Evolutionary conservation across 2,113 vertebrate genomes (phyloP).

Genomic region (Psilopogon haemacephalus): DNA sequence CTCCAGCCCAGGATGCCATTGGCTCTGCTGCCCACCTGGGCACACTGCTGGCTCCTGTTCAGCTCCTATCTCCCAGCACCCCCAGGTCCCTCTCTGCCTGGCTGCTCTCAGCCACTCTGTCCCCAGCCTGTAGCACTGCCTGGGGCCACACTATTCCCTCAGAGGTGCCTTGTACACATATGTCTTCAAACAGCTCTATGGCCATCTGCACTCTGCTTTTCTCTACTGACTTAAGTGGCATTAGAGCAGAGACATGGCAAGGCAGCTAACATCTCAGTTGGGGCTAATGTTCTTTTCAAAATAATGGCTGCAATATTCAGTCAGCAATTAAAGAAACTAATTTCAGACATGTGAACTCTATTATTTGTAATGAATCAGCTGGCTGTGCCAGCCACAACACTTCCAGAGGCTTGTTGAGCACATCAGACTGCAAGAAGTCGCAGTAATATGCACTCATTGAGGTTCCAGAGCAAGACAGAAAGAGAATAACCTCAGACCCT

Average conservation of each 20-base stretch:
- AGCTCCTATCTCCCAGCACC: no score
- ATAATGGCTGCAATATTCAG: slow-evolving; percentile 51
- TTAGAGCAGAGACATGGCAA: background rate
- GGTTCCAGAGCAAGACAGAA: background rate
- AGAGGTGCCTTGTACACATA: no score
- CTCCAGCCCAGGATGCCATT: no score
- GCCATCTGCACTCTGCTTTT: background rate
- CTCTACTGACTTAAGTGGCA: background rate
- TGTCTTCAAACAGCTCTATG: background rate
- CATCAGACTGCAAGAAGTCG: background rate
- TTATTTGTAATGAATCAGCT: slow-evolving; percentile 43
- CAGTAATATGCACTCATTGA: background rate
- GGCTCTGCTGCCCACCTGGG: no score
- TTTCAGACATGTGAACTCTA: slow-evolving; percentile 41
- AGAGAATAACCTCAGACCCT: background rate
- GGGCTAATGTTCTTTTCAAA: slow-evolving; percentile 42
- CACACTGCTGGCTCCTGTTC: no score
- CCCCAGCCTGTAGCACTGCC: no score
- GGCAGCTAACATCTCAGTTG: slow-evolving; percentile 7
- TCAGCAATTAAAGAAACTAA: slow-evolving; percentile 50
- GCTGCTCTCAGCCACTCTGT: no score
- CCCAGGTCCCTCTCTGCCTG: no score
- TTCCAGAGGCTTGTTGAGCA: background rate
- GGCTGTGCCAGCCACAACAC: background rate
- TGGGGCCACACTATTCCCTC: no score